Percentiles rank a stretch among this genome's conserved stretches.
Conservation (phyloP, 2,888 invertebrate species). For the Agonopterix arenella region DNA sequence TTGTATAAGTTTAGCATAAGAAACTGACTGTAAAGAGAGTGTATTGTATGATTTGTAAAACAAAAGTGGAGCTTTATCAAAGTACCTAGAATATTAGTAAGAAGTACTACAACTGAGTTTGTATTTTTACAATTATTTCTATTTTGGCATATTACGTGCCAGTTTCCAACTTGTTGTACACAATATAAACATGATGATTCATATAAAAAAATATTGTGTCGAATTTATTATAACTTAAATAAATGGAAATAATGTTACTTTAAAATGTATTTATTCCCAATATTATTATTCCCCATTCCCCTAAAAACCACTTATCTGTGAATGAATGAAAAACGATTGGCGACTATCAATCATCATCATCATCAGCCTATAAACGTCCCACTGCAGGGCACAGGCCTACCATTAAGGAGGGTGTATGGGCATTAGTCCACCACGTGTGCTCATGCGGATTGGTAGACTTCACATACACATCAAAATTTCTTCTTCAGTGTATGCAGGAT, state of each 20-base stretch:
- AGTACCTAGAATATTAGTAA: constrained; percentile 68
- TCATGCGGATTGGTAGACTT: too few relatives aligned
- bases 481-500: too few relatives aligned
- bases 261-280: constrained; percentile 19
- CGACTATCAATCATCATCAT: too few relatives aligned
- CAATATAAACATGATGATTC: constrained; percentile 49
- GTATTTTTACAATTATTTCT: constrained; percentile 74
- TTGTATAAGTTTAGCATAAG: constrained; percentile 36
- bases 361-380: too few relatives aligned
- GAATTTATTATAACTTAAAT: constrained; percentile 67
- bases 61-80: constrained; percentile 75
- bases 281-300: constrained; percentile 3
- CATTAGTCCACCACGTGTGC: too few relatives aligned
- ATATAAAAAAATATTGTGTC: constrained; percentile 55
- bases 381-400: too few relatives aligned
- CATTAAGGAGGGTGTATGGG: too few relatives aligned
- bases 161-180: constrained; percentile 58
- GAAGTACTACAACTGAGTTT: constrained; percentile 66
- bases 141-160: constrained; percentile 48
- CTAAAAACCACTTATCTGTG: neutral
- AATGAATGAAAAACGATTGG: too few relatives aligned
- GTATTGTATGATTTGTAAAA: constrained; percentile 74
- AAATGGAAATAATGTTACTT: constrained; percentile 62
- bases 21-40: constrained; percentile 71
- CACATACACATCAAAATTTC: too few relatives aligned